These are phyloP conservation scores for Discoglossus pictus DNA, from an alignment of 2,797 vertebrate genomes.

Conservation along the genomic window DNA sequence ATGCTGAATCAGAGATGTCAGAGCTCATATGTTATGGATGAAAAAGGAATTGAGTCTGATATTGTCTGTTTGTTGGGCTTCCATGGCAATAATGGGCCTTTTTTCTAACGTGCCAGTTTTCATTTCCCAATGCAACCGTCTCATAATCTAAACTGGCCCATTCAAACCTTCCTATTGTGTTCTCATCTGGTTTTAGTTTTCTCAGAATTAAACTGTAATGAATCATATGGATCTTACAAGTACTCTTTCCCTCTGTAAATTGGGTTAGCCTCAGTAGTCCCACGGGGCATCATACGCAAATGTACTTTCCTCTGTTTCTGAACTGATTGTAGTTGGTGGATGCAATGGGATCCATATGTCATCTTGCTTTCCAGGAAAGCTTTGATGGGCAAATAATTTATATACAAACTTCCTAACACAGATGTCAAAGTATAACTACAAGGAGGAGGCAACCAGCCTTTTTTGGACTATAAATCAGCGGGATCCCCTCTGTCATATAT, in stretches of 20 bases:
- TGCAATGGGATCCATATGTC: slow-evolving; percentile 41
- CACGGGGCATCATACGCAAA: not conserved
- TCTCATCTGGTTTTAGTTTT: not conserved
- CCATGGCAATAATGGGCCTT: not conserved
- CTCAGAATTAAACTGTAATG: too few relatives aligned
- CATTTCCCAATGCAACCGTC: too few relatives aligned
- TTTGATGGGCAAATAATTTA: slow-evolving; percentile 14
- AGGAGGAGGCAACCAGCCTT: not conserved
- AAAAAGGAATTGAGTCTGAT: too few relatives aligned
- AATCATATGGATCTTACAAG: not conserved
- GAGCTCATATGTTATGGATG: too few relatives aligned
- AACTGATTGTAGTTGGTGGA: not conserved
- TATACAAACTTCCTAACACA: slow-evolving; percentile 1
- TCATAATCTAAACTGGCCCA: too few relatives aligned
- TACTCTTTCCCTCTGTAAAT: not conserved
- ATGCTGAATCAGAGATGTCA: too few relatives aligned
- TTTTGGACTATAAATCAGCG: not conserved
- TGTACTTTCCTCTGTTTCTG: not conserved
- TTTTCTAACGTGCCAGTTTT: too few relatives aligned
- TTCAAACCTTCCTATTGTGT: too few relatives aligned
- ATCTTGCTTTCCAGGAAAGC: slow-evolving; percentile 40
- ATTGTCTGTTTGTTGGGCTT: too few relatives aligned
- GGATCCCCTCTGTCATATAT: not conserved
- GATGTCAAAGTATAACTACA: slow-evolving; percentile 10
- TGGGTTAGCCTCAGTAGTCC: not conserved